Percentiles rank a stretch among this genome's conserved stretches.
Evolutionary conservation across 2,888 invertebrate genomes (phyloP).

Genomic region (Metalampra italica): DNA sequence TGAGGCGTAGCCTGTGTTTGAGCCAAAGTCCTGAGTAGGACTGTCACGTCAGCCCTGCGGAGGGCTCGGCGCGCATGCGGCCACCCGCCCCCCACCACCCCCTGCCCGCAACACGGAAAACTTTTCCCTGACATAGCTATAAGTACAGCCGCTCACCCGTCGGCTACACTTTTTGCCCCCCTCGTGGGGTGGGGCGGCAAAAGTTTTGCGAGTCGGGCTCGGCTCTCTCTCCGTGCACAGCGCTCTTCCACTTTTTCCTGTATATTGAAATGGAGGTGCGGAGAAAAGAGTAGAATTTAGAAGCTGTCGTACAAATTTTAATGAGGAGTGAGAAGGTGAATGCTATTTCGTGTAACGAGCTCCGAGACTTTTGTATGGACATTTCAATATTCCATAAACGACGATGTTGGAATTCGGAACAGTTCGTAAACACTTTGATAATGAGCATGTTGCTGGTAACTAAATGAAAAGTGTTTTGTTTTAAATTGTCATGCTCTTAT

Average conservation of each 20-base stretch:
- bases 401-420: slow-evolving; percentile 27
- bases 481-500: background rate
- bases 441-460: slow-evolving; percentile 18
- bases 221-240: slow-evolving; percentile 74
- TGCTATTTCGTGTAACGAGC: slow-evolving; percentile 54
- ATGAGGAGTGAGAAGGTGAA: slow-evolving; percentile 73
- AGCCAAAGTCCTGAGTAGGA: slow-evolving; percentile 56
- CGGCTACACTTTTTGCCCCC: slow-evolving; percentile 78
- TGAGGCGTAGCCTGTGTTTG: slow-evolving; percentile 32
- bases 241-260: slow-evolving; percentile 78
- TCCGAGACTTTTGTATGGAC: slow-evolving; percentile 43
- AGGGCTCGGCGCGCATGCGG: slow-evolving; percentile 59
- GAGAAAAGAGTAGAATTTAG: slow-evolving; percentile 78
- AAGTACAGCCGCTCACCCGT: slow-evolving; percentile 67
- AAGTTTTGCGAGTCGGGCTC: slow-evolving; percentile 73
- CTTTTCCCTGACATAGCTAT: slow-evolving; percentile 77
- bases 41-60: slow-evolving; percentile 67
- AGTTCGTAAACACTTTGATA: slow-evolving; percentile 28
- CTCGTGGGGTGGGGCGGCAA: slow-evolving; percentile 61
- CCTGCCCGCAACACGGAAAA: slow-evolving; percentile 77
- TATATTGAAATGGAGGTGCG: slow-evolving; percentile 78
- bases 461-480: background rate
- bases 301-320: slow-evolving; percentile 77
- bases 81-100: slow-evolving; percentile 42
- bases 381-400: slow-evolving; percentile 42